Conservation (phyloP, 1,140 invertebrate genomes). For the Lepidotrigona ventralis region DNA sequence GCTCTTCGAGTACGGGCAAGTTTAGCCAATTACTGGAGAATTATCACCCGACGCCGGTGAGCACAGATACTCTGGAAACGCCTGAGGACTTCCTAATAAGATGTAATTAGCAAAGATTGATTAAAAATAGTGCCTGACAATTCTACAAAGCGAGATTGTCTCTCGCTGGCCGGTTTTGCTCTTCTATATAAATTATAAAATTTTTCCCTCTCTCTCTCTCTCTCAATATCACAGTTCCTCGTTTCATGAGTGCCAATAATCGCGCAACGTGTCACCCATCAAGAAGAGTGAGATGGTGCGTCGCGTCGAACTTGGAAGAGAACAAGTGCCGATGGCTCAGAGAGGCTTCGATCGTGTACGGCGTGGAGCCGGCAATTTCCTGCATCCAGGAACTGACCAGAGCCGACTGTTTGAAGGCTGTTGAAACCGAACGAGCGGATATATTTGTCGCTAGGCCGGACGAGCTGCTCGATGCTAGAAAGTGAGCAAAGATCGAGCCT, state of each 20-base stretch:
- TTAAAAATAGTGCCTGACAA: not conserved
- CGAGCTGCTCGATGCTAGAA: conserved; percentile 81
- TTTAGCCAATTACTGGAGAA: conserved; percentile 79
- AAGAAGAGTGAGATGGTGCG: conserved; percentile 78
- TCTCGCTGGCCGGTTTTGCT: too few species aligned
- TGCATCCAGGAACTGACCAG: conserved; percentile 82
- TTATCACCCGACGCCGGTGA: conserved; percentile 46
- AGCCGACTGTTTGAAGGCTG: conserved; percentile 84
- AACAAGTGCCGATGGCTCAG: conserved; percentile 88
- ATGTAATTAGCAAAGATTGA: conserved; percentile 58
- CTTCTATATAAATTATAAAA: not conserved
- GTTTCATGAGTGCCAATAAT: conserved; percentile 83
- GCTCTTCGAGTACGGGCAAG: conserved; percentile 71
- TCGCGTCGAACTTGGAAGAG: conserved; percentile 83
- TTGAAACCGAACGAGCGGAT: conserved; percentile 83
- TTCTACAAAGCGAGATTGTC: too few species aligned
- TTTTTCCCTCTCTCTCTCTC: not conserved
- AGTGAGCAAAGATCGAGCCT: conserved; percentile 65
- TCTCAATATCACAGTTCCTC: conserved; percentile 77
- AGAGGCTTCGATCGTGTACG: conserved; percentile 85
- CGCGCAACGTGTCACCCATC: conserved; percentile 84
- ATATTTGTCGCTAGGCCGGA: conserved; percentile 83
- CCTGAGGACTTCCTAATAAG: conserved; percentile 58
- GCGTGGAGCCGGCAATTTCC: conserved; percentile 86
- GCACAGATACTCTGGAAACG: conserved; percentile 38